Evolutionary conservation across 1,140 invertebrate genomes (phyloP).

Genomic region (Drosophila punjabiensis): DNA sequence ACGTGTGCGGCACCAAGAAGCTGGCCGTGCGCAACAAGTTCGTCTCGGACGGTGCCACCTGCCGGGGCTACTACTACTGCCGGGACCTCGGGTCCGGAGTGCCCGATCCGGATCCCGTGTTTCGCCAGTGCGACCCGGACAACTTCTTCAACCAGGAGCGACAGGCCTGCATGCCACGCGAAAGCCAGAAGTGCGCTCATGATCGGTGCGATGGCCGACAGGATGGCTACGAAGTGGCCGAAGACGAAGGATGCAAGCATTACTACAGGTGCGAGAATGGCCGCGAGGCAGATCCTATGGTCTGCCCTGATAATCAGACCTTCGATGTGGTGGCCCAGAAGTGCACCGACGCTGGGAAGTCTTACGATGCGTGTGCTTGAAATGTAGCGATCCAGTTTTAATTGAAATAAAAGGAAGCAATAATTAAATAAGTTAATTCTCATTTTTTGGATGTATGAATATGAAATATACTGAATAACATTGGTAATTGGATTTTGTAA

Average conservation of each 20-base stretch:
- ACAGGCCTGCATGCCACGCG: conserved; percentile 34
- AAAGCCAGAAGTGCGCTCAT: conserved; percentile 41
- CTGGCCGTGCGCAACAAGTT: conserved; percentile 57
- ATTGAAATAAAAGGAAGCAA: conserved; percentile 1
- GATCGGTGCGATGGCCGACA: conserved; percentile 73
- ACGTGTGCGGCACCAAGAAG: conserved; percentile 68
- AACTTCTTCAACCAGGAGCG: conserved; percentile 61
- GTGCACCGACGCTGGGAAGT: conserved; percentile 21
- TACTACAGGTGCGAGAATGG: conserved; percentile 60
- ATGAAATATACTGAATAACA: background rate
- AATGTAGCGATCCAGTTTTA: background rate
- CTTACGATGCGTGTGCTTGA: conserved; percentile 29
- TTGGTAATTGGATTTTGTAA: background rate
- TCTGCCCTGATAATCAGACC: conserved; percentile 32
- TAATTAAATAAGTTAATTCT: background rate
- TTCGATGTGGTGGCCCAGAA: conserved; percentile 37
- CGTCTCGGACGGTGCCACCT: conserved; percentile 67
- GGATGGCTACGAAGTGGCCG: conserved; percentile 48
- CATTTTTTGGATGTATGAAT: background rate
- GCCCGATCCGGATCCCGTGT: conserved; percentile 54
- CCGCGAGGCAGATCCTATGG: background rate
- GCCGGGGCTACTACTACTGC: conserved; percentile 74
- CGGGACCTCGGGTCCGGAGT: conserved; percentile 55
- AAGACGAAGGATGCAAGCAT: conserved; percentile 54
- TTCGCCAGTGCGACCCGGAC: conserved; percentile 37